Conservation (phyloP, 2,888 invertebrate species). For the Drosophila diplacantha region DNA sequence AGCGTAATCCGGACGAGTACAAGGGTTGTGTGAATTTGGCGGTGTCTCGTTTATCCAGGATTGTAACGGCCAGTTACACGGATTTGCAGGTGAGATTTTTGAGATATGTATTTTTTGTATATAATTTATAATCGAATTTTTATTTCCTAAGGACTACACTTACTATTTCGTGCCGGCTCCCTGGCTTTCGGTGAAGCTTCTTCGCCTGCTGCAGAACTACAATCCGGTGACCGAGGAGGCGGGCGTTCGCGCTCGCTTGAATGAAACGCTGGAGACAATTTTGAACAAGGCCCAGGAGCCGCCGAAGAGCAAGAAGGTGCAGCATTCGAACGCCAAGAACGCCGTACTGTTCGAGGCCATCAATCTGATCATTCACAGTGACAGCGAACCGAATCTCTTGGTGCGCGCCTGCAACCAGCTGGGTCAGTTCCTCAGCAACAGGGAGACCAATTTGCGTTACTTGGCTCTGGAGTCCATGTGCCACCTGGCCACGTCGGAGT, state of each 20-base stretch:
- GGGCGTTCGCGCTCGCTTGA: slow-evolving; percentile 95
- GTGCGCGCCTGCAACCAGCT: slow-evolving; percentile 99
- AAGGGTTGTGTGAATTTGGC: slow-evolving; percentile 99
- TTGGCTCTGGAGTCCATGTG: slow-evolving; percentile 99
- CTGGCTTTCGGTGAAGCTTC: slow-evolving; percentile 98
- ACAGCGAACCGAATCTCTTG: slow-evolving; percentile 96
- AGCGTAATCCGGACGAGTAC: slow-evolving; percentile 99
- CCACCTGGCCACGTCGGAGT: slow-evolving; percentile 98
- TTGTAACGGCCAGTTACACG: slow-evolving; percentile 99
- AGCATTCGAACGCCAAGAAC: slow-evolving; percentile 99
- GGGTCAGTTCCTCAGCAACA: slow-evolving; percentile 97
- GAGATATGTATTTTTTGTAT: no score
- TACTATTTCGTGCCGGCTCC: slow-evolving; percentile 99
- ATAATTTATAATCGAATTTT: background rate
- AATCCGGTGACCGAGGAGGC: slow-evolving; percentile 98
- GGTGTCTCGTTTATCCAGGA: slow-evolving; percentile 96
- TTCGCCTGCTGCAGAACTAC: slow-evolving; percentile 97
- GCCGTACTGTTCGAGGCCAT: slow-evolving; percentile 99
- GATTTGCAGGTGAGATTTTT: slow-evolving; percentile 83
- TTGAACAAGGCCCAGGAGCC: slow-evolving; percentile 99
- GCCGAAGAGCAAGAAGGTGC: slow-evolving; percentile 99
- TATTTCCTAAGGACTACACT: slow-evolving; percentile 90
- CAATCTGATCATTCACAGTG: slow-evolving; percentile 99
- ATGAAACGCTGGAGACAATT: slow-evolving; percentile 98
- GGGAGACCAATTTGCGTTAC: slow-evolving; percentile 98